Base-by-base conservation (phyloP, 92 coral and sea anemone genomes). In the Siderastrea siderea region DNA sequence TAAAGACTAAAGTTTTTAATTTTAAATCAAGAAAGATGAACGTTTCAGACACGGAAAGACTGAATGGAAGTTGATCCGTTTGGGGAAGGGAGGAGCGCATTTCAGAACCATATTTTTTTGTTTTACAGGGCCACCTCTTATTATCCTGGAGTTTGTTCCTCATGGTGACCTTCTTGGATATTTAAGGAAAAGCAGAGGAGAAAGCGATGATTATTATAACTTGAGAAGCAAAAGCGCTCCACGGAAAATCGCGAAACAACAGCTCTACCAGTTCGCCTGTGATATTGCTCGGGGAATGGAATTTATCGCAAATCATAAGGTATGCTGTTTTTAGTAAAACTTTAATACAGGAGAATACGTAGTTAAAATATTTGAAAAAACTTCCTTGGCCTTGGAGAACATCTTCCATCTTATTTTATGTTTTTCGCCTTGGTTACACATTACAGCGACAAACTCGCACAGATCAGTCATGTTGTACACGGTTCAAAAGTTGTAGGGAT, bases 191-290 rank as follows among this genome's bases (percentile, higher is more conserved):
- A 85, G 89, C 67, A 73, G 54, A 68, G 92, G 92, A 47, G 92
- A 92, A 74, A 87, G 49, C 43, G 95, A 89, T 59, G 80, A 72
- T 72, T 92, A 88, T 88, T 92, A 92, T 80, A 68, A 73, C 70
- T 68, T 83, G 26, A 75, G 5, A 75, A 45, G 75, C 8, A 44
- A 77, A 46, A 54, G 64, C 7, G 68, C 57, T 19, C 61, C 79
- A 47, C 47, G 14, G 14, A 85, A 75, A 64, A 77, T 85, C 53
- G 8, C 74, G 52, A 43, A 0, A 65, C 74, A 53, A 6, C 89
- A 75, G 14, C 89, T 85, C 53, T 75, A 63, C 68, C 70, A 74
- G 55, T 85, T 85, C 68, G 75, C 89, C 1, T 26, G 47, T 38
- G 89, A 85, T 65, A 55, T 85, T 15, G 89, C 89, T 3, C 74